Percentiles rank a stretch among this genome's conserved stretches.
Conservation (phyloP, 2,113 vertebrate genomes). For the Athene noctua region DNA sequence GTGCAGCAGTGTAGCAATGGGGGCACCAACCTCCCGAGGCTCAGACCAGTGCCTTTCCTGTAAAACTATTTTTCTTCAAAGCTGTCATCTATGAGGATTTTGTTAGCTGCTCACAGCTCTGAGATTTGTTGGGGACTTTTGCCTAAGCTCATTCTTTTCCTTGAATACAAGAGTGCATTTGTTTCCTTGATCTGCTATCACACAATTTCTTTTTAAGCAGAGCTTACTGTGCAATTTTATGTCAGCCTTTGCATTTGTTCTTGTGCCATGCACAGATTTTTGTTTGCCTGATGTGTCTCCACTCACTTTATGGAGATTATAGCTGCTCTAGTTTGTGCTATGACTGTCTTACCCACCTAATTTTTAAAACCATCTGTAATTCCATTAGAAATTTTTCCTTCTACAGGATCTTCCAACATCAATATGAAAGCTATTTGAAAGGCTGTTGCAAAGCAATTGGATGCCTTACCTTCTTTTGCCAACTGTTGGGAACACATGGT, state of each 20-base stretch:
- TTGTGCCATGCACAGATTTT: background rate
- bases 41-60: background rate
- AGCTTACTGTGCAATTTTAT: conserved; percentile 3
- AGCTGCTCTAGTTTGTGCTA: background rate
- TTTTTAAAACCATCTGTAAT: background rate
- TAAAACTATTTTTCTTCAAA: conserved; percentile 39
- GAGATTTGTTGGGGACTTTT: conserved; percentile 21
- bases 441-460: background rate
- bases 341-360: background rate
- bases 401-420: background rate
- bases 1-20: background rate
- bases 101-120: conserved; percentile 13
- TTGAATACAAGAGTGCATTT: conserved; percentile 25
- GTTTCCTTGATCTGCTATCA: conserved; percentile 52
- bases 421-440: background rate
- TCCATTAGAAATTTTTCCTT: background rate
- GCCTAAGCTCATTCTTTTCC: conserved; percentile 27
- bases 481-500: conserved; percentile 1
- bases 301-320: background rate
- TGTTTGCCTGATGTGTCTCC: background rate
- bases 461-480: conserved; percentile 3
- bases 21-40: conserved; percentile 17
- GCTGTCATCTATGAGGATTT: conserved; percentile 19
- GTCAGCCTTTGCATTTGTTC: conserved; percentile 28
- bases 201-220: conserved; percentile 11